Base-by-base conservation (phyloP, 2,797 vertebrate genomes). In the Telmatherina bonti region DNA sequence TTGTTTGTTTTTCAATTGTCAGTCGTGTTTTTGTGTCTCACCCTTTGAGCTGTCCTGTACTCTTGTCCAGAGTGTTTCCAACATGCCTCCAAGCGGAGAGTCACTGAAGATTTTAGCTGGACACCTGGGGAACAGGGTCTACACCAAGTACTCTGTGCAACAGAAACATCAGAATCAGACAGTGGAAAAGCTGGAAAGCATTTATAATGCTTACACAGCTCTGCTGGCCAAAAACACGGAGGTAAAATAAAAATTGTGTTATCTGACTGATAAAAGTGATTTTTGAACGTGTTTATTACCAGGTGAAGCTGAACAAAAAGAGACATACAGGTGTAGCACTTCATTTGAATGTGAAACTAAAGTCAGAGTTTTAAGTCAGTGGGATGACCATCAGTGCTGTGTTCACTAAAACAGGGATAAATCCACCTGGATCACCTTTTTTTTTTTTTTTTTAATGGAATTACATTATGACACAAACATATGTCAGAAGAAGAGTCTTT, bases 201-300 rank as follows among this genome's bases (percentile, higher is more conserved):
- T 96, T 74, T 99, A 99, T 55, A 43, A 62, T 0, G 33, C 49
- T 0, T 99, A 98, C 63, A 80, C 91, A 8, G 88, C 91, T 7
- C 89, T 99, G 52, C 89, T 99, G 74, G 96, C 96, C 9, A 94
- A 92, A 22, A 95, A 99, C 63, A 83, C 88, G 0, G 65, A 94
- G 96, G 98, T 99, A 85, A 55, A 60, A 45, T 8, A 33, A 20
- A 55, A 7, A 16, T 4, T 15, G 30, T 54, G 26, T 29, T 54
- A 29, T 18, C 15, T 27, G 51, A 15, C 5, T 18, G 1, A 27
- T 54, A 27, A 15, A 29, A 54, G 13, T 26, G 5, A 24, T 6
- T 15, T 4, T n/a, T 15, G 7, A 18, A 29, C 2, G 7, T 47
- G 13, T n/a, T 15, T 6, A 24, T 49, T 24, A 12, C 22, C 22